Evolutionary conservation across 2,113 vertebrate species (phyloP).

Genomic region (Nansenia antarctica): DNA sequence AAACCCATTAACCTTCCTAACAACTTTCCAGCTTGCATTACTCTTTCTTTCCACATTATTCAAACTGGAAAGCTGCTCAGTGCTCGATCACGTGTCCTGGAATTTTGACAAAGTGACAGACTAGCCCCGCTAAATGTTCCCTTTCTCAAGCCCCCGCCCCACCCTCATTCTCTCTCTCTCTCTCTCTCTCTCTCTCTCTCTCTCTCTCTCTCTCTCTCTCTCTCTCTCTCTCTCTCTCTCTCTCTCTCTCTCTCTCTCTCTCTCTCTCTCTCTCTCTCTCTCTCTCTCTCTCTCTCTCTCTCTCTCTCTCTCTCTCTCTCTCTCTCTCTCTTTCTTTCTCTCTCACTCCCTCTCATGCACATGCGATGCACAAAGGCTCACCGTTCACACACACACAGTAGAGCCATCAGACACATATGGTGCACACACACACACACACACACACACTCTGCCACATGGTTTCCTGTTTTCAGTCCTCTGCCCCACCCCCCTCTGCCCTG

Average conservation of each 20-base stretch:
- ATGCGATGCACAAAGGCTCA: conserved; percentile 12
- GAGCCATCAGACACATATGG: conserved; percentile 2
- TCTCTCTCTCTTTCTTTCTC: too few relatives aligned
- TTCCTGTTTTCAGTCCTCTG: conserved; percentile 62
- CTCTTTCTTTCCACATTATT: conserved; percentile 21
- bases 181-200: background rate
- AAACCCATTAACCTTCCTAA: background rate
- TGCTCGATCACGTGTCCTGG: background rate
- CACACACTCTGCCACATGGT: conserved; percentile 52
- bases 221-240: background rate
- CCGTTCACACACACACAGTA: conserved; percentile 30
- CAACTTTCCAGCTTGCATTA: conserved; percentile 10
- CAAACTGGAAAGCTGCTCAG: conserved; percentile 5
- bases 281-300: too few relatives aligned
- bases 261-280: too few relatives aligned
- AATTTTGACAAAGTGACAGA: conserved; percentile 7
- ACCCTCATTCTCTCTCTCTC: background rate
- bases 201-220: background rate
- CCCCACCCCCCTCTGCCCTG: conserved; percentile 24
- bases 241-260: background rate
- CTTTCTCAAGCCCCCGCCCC: background rate
- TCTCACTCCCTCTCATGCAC: too few relatives aligned
- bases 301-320: too few relatives aligned
- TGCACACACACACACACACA: conserved; percentile 15
- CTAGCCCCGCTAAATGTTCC: background rate